Conservation (phyloP, 2,113 vertebrate species). For the Amblyopsis rosae region DNA sequence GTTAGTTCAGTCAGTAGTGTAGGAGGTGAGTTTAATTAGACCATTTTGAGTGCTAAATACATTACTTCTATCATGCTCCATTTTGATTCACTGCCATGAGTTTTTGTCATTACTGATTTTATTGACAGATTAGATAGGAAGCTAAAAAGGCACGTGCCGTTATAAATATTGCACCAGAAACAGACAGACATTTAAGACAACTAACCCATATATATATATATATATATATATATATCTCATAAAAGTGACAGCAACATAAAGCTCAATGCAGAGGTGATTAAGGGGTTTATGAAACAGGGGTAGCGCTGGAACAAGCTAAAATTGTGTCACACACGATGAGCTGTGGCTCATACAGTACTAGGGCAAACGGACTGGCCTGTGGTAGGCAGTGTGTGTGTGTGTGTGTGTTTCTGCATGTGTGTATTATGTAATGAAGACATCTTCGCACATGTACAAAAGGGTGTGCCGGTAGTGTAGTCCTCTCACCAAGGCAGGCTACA, state of each 20-base stretch:
- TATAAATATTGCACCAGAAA: slow-evolving; percentile 79
- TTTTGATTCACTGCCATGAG: slow-evolving; percentile 67
- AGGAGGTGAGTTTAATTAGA: slow-evolving; percentile 64
- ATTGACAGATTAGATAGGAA: slow-evolving; percentile 76
- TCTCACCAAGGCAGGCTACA: slow-evolving; percentile 76
- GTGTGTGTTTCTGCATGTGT: neutral
- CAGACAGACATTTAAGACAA: slow-evolving; percentile 73
- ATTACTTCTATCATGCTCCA: slow-evolving; percentile 68
- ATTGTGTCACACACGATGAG: slow-evolving; percentile 46
- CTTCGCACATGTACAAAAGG: slow-evolving; percentile 73
- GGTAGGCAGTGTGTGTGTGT: slow-evolving; percentile 22
- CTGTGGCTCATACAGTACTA: slow-evolving; percentile 46
- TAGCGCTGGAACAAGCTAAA: slow-evolving; percentile 61
- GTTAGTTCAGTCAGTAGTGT: slow-evolving; percentile 71
- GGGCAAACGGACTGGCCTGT: slow-evolving; percentile 39
- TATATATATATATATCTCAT: slow-evolving; percentile 1
- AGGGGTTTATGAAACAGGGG: slow-evolving; percentile 55
- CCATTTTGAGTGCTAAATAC: slow-evolving; percentile 52
- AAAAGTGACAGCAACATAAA: slow-evolving; percentile 49
- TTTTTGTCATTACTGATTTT: slow-evolving; percentile 61
- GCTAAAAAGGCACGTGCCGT: slow-evolving; percentile 81
- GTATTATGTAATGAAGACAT: slow-evolving; percentile 63
- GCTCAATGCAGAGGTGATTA: slow-evolving; percentile 64
- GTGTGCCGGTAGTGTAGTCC: slow-evolving; percentile 81
- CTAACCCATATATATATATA: slow-evolving; percentile 49